phyloP scores from a whole-genome alignment of 2,888 invertebrate genomes.

The Platynereis dumerilii region DNA sequence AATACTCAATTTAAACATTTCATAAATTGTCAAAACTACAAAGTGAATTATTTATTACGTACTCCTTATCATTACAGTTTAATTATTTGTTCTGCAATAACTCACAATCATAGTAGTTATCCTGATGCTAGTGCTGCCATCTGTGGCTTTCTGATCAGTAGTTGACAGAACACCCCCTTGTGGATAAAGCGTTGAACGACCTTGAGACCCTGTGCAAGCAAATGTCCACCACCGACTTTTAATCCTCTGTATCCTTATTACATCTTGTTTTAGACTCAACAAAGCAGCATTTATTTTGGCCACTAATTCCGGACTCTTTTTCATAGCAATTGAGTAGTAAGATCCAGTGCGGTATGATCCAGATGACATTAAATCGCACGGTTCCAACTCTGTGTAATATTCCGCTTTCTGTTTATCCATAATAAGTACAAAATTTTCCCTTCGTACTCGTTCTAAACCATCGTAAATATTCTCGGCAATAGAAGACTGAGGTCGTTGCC shows the following conservation, averaged over 20 bases:
- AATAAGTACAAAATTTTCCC: slow-evolving; percentile 12
- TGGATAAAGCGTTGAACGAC: too few relatives aligned
- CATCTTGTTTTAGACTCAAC: not conserved
- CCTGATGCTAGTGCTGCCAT: too few relatives aligned
- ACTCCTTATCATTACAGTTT: too few relatives aligned
- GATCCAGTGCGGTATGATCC: slow-evolving; percentile 11
- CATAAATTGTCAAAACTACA: too few relatives aligned
- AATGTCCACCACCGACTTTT: slow-evolving; percentile 16
- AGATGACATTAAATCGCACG: slow-evolving; percentile 24
- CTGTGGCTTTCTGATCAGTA: too few relatives aligned
- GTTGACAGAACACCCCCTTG: too few relatives aligned
- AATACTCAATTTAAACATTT: too few relatives aligned
- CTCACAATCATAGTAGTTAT: too few relatives aligned
- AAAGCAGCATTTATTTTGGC: slow-evolving; percentile 17
- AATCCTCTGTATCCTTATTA: slow-evolving; percentile 1
- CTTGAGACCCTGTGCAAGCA: slow-evolving; percentile 4
- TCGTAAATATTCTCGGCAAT: slow-evolving; percentile 24
- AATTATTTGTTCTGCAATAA: too few relatives aligned
- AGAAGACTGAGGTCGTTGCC: slow-evolving; percentile 7
- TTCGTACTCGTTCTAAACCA: slow-evolving; percentile 21
- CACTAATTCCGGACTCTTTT: slow-evolving; percentile 8
- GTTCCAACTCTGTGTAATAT: slow-evolving; percentile 23
- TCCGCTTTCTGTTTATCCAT: slow-evolving; percentile 17
- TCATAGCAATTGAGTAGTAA: slow-evolving; percentile 21
- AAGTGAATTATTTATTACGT: too few relatives aligned